Evolutionary conservation across 2,888 invertebrate species (phyloP).

Genomic region (Dolichomitus sp.): DNA sequence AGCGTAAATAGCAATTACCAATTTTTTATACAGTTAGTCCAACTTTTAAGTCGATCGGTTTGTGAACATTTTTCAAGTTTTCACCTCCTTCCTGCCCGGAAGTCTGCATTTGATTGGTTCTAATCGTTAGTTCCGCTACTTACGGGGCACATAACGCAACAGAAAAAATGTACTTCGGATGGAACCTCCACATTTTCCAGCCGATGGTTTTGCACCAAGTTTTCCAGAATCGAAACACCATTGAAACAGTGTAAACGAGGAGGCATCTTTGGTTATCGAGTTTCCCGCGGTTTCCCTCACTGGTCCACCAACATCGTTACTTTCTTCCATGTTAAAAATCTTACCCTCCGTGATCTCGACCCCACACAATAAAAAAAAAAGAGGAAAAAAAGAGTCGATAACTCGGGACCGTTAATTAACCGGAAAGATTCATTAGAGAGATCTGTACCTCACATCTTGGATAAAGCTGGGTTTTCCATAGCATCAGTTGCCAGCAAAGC

Average conservation of each 20-base stretch:
- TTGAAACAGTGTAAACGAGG: neutral
- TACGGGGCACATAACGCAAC: neutral
- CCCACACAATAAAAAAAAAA: neutral
- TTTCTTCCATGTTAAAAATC: neutral
- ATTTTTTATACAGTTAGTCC: neutral
- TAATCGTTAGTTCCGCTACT: neutral
- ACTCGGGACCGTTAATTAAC: slow-evolving; percentile 50
- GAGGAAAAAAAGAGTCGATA: slow-evolving; percentile 15
- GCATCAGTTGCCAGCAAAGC: slow-evolving; percentile 5
- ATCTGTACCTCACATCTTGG: slow-evolving; percentile 28
- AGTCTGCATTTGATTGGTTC: neutral
- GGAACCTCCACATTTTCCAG: neutral
- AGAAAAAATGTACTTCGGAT: neutral
- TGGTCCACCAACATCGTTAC: slow-evolving; percentile 25
- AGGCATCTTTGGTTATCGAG: slow-evolving; percentile 27
- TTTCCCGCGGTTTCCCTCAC: slow-evolving; percentile 15
- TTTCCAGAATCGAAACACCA: neutral
- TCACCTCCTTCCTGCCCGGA: neutral
- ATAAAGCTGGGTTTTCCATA: slow-evolving; percentile 1
- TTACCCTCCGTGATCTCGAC: slow-evolving; percentile 9
- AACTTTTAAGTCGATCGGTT: neutral
- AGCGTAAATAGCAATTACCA: neutral
- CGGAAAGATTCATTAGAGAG: slow-evolving; percentile 66
- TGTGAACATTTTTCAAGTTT: neutral
- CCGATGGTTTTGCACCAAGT: neutral